Conservation (phyloP, 2,797 vertebrate species). For the Cynopterus sphinx region DNA sequence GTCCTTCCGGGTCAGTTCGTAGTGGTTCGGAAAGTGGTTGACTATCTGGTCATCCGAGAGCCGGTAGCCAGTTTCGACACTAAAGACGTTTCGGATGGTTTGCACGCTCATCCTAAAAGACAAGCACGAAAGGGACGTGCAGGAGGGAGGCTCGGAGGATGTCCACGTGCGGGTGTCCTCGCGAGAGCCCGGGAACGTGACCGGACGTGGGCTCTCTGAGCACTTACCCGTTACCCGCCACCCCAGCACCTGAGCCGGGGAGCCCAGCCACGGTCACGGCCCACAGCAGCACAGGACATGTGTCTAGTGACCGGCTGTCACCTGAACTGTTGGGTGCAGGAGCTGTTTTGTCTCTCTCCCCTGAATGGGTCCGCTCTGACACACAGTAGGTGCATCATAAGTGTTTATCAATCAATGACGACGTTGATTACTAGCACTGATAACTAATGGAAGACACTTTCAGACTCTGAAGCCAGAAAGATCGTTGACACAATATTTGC, state of each 20-base stretch:
- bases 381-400: background rate
- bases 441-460: background rate
- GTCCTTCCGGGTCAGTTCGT: conserved; percentile 97
- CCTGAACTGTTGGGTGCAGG: background rate
- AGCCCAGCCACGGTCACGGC: rapidly evolving
- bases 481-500: background rate
- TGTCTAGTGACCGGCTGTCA: rapidly evolving
- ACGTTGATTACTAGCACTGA: rapidly evolving
- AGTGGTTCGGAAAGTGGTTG: conserved; percentile 99
- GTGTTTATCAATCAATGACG: background rate
- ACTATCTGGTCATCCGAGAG: conserved; percentile 98
- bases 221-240: too few species aligned
- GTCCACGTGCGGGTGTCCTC: rapidly evolving
- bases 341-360: background rate
- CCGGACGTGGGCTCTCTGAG: background rate
- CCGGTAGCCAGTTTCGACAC: conserved; percentile 96
- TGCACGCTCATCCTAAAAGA: conserved; percentile 97
- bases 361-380: background rate
- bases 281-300: rapidly evolving
- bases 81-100: conserved; percentile 97
- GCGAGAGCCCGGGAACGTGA: rapidly evolving
- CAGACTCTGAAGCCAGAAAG: background rate
- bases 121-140: rapidly evolving
- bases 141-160: rapidly evolving
- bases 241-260: rapidly evolving